Evolutionary conservation across 2,888 invertebrate species (phyloP).

Genomic region (Rhopalosiphum nymphaeae): DNA sequence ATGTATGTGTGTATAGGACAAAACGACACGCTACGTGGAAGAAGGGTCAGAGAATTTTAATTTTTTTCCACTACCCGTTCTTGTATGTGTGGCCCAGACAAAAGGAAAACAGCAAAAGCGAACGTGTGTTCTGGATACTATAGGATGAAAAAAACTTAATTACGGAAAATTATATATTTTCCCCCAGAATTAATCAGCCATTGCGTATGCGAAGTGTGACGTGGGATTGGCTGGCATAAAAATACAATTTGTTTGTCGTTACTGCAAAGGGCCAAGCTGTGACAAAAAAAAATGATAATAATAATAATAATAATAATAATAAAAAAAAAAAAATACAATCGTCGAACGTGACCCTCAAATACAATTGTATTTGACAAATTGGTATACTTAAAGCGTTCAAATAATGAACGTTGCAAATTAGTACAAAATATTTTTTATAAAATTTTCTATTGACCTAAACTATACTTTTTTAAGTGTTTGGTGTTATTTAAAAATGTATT

Average conservation of each 20-base stretch:
- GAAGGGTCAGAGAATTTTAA: conserved; percentile 64
- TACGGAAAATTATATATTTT: conserved; percentile 52
- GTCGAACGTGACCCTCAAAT: conserved; percentile 60
- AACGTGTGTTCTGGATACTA: conserved; percentile 48
- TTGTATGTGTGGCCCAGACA: conserved; percentile 11
- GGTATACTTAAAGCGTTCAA: conserved; percentile 19
- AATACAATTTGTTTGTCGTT: conserved; percentile 62
- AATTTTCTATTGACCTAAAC: neutral
- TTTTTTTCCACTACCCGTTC: neutral
- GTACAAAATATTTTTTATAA: neutral
- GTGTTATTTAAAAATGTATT: neutral
- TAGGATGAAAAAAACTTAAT: conserved; percentile 56
- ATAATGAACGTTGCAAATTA: neutral
- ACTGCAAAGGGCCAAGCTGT: conserved; percentile 44
- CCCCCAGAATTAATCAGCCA: conserved; percentile 60
- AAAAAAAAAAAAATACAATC: conserved; percentile 44
- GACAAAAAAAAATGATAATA: neutral
- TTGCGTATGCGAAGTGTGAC: conserved; percentile 62
- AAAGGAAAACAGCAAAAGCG: conserved; percentile 56
- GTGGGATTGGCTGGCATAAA: conserved; percentile 54
- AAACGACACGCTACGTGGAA: conserved; percentile 56
- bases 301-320: no score
- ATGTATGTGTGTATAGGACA: conserved; percentile 8
- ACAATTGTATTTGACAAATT: conserved; percentile 46
- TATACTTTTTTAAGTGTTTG: neutral